phyloP scores from a whole-genome alignment of 1,140 invertebrate species.

The Archivesica marissinica region DNA sequence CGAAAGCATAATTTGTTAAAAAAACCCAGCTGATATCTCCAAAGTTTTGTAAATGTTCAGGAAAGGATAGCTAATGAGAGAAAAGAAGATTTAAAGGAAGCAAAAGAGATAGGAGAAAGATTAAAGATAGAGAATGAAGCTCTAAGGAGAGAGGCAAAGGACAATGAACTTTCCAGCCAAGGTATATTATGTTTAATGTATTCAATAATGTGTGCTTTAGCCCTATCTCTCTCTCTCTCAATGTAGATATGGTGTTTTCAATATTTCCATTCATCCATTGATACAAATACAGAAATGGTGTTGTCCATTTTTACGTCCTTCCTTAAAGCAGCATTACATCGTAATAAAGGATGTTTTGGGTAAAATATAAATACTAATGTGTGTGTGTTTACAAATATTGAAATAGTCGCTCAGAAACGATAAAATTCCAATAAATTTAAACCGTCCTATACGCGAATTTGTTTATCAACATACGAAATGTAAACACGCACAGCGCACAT shows the following conservation, averaged over 20 bases:
- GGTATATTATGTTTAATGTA: neutral
- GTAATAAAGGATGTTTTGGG: neutral
- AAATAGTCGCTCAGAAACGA: no score
- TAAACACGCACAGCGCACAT: no score
- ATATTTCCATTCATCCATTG: no score
- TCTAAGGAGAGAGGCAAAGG: neutral
- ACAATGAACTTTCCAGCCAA: neutral
- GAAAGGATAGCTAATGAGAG: neutral
- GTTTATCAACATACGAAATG: no score
- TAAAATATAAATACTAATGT: neutral
- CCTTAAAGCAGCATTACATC: neutral
- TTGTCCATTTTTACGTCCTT: no score
- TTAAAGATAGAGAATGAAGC: neutral
- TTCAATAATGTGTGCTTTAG: neutral
- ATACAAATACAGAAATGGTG: no score
- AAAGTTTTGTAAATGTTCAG: neutral
- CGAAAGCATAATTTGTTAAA: no score
- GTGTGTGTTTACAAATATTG: no score
- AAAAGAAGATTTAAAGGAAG: neutral
- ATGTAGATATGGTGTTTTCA: neutral
- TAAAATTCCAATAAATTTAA: no score
- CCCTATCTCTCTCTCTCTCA: neutral
- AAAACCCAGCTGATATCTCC: no score
- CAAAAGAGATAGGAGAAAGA: neutral
- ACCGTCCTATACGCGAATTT: no score